Evolutionary conservation across 2,888 invertebrate genomes (phyloP).

Genomic region (Eretmocerus hayati): DNA sequence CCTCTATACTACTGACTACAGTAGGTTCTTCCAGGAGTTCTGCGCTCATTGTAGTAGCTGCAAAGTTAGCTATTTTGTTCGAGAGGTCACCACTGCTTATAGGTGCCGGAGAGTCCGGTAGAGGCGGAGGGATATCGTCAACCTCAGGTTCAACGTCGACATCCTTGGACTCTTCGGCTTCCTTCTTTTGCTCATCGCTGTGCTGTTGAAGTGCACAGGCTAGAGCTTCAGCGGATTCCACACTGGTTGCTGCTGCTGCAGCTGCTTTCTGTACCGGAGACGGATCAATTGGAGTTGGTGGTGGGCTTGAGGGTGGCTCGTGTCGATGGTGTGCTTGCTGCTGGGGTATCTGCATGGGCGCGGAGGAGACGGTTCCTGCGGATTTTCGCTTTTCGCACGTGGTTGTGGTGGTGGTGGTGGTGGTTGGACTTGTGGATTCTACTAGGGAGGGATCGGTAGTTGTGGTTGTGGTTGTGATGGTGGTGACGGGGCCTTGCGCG

Average conservation of each 20-base stretch:
- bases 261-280: conserved; percentile 39
- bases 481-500: not conserved
- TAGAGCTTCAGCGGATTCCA: not conserved
- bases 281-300: conserved; percentile 44
- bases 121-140: conserved; percentile 33
- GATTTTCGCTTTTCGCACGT: not conserved
- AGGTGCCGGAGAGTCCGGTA: conserved; percentile 30
- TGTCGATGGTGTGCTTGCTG: not conserved
- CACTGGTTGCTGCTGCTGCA: not conserved
- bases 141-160: conserved; percentile 13
- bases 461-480: conserved; percentile 37
- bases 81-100: conserved; percentile 15
- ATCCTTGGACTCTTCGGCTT: conserved; percentile 13
- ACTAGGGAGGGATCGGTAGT: conserved; percentile 47
- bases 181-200: not conserved
- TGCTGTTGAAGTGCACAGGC: not conserved
- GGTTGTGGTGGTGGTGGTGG: not conserved
- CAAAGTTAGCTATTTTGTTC: conserved; percentile 24
- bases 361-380: not conserved
- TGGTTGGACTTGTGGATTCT: conserved; percentile 32
- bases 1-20: not conserved
- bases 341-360: not conserved
- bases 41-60: conserved; percentile 20
- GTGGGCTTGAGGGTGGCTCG: conserved; percentile 41
- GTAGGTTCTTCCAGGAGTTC: not conserved